Evolutionary conservation across 2,113 vertebrate species (phyloP), one percentile per base, ranked within the genome.

Genomic region (Ammodytes dubius): DNA sequence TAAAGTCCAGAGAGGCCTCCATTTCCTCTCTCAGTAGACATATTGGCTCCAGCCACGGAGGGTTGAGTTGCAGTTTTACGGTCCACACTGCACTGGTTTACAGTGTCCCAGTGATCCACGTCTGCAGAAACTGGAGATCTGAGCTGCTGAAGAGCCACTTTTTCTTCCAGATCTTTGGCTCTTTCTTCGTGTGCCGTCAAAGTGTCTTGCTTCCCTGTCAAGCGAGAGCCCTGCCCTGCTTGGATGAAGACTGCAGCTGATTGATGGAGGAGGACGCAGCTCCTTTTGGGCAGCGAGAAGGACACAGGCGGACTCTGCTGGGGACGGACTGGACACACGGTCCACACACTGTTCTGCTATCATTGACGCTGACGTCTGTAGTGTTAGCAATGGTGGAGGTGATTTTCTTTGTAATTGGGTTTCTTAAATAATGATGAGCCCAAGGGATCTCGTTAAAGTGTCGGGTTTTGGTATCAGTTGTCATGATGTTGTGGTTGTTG

Each of bases 171-270:
- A 39, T 81, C 74, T 72, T 74, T 87, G 64, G 11, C 14, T 63
- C 65, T 82, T n/a, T 89, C 79, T 2, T 27, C 27, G 27, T 61
- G 75, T 2, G 2, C 45, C 2, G 50, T 47, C 52, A n/a, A 15
- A 3, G 50, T 8, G 0, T 79, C 85, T 3, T 83, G 83, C 59
- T 89, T 91, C 47, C 73, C 71, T 2, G 77, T 54, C 69, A 80
- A 49, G 6, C 57, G 50, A 0, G 82, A 87, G 59, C 77, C 63
- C 6, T 40, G 82, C 1, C 88, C 86, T 0, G 87, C 78, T 61
- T 94, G 93, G 71, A 93, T 85, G 56, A 94, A 94, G 53, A 93
- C 83, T 0, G 92, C 89, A 0, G 93, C 93, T 3, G 93, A 92
- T 53, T 87, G 92, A 84, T 92, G 91, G 17, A 92, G 88, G 13